phyloP scores from a whole-genome alignment of 2,888 invertebrate species.

The Chymomyza caudatula region DNA sequence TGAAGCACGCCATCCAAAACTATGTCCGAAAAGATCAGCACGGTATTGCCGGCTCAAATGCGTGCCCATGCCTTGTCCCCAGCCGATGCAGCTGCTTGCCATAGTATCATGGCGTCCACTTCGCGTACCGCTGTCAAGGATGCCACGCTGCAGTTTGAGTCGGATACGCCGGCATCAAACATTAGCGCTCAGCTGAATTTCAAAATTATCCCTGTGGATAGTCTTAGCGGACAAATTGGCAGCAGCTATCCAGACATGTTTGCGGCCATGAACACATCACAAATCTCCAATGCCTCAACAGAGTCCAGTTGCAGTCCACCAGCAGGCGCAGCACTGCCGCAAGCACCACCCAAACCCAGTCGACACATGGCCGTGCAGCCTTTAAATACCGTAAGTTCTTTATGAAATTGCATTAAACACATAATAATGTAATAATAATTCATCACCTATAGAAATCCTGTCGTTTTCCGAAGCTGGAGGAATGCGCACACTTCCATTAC shows the following conservation, averaged over 20 bases:
- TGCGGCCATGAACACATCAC: constrained; percentile 78
- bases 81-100: constrained; percentile 19
- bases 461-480: constrained; percentile 92
- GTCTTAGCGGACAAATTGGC: constrained; percentile 38
- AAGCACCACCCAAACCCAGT: constrained; percentile 52
- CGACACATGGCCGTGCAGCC: constrained; percentile 60
- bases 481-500: constrained; percentile 99
- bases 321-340: constrained; percentile 3
- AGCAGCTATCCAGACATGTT: constrained; percentile 69
- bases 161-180: constrained; percentile 57
- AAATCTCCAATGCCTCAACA: constrained; percentile 77
- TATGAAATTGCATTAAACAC: neutral
- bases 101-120: constrained; percentile 24
- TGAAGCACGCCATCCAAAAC: constrained; percentile 22
- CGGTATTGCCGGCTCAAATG: constrained; percentile 55
- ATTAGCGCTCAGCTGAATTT: constrained; percentile 74
- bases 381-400: constrained; percentile 52
- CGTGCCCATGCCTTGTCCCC: constrained; percentile 46
- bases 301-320: constrained; percentile 65
- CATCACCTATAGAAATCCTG: constrained; percentile 77
- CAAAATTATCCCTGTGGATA: constrained; percentile 67
- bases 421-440: neutral
- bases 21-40: constrained; percentile 75
- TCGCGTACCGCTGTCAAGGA: constrained; percentile 22
- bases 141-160: constrained; percentile 41